Conservation (phyloP, 2,888 invertebrate species). For the Catocala fraxini region DNA sequence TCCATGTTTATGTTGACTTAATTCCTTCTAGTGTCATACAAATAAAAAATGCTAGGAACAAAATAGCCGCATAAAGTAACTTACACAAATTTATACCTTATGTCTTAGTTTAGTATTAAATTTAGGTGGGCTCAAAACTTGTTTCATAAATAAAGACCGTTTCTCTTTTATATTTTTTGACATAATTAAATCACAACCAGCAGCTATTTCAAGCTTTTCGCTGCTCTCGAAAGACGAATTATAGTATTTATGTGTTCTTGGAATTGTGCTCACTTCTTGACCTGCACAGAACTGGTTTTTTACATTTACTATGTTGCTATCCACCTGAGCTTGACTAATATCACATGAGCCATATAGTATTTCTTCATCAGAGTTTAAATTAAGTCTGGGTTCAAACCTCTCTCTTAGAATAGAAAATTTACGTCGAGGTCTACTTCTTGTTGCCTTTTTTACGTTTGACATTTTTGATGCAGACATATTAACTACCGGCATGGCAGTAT, state of each 20-base stretch:
- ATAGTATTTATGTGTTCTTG: slow-evolving; percentile 52
- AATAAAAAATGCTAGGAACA: slow-evolving; percentile 46
- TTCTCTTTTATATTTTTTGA: slow-evolving; percentile 83
- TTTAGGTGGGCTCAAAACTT: slow-evolving; percentile 87
- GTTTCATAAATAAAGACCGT: slow-evolving; percentile 86
- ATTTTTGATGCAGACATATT: slow-evolving; percentile 66
- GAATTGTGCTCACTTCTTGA: slow-evolving; percentile 40
- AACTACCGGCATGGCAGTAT: slow-evolving; percentile 58
- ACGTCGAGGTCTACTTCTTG: slow-evolving; percentile 80
- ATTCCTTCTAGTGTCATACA: slow-evolving; percentile 41
- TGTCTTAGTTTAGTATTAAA: slow-evolving; percentile 81
- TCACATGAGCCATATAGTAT: slow-evolving; percentile 76
- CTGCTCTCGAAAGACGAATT: slow-evolving; percentile 45
- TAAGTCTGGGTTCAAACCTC: slow-evolving; percentile 85
- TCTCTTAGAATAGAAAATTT: slow-evolving; percentile 88
- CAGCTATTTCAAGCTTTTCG: slow-evolving; percentile 37
- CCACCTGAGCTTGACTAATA: slow-evolving; percentile 61
- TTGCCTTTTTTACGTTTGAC: slow-evolving; percentile 75
- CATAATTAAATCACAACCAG: slow-evolving; percentile 48
- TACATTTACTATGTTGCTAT: slow-evolving; percentile 60
- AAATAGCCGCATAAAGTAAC: slow-evolving; percentile 30
- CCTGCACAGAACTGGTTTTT: slow-evolving; percentile 62
- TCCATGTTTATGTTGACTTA: slow-evolving; percentile 67
- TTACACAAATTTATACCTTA: slow-evolving; percentile 63
- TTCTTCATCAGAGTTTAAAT: slow-evolving; percentile 81